Evolutionary conservation across 1,140 invertebrate genomes (phyloP), one percentile per base, ranked within the genome.

Genomic region (Eurosta solidaginis): DNA sequence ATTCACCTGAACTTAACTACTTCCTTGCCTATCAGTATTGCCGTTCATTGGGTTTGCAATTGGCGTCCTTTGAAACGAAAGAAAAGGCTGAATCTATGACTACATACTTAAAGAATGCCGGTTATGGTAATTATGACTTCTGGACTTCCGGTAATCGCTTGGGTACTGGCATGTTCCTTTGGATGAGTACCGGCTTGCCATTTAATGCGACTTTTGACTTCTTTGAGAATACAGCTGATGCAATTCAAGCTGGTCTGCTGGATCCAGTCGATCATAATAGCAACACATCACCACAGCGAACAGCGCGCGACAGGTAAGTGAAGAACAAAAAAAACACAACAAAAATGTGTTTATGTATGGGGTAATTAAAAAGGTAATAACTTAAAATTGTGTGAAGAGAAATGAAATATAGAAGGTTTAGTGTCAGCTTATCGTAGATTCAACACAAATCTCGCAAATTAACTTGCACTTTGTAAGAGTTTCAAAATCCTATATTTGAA

Each of bases 101-200:
- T 74, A 92, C 93, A 77, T 96, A 95, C 85, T 88, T 96, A 42
- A 93, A 91, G 80, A 94, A 95, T 88, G 94, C 94, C 84, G 93
- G 93, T 17, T 94, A 94, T 85, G 92, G 92, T 78, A 93, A 94
- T 83, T 94, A 93, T 82, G 94, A 96, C 84, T 96, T 95, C 88
- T 96, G 95, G 95, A 96, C 94, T 78, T 96, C 94, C 74, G 95
- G 95, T 52, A 96, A 96, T 89, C 92, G 93, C 80, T 89, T 96
- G 59, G 95, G 95, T 47, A 95, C 94, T 7, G 92, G 94, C 83
- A 95, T 95, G 93, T 94, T 94, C 88, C 88, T 96, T 45, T 96
- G 95, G 94, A 95, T 96, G 94, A 95, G 94, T 84, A 94, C 94
- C 42, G 95, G 95, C 9, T 87, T 95, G 68, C 94, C 94, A 44